Base-by-base conservation (phyloP, 2,888 invertebrate species). In the Acholoe squamosa region DNA sequence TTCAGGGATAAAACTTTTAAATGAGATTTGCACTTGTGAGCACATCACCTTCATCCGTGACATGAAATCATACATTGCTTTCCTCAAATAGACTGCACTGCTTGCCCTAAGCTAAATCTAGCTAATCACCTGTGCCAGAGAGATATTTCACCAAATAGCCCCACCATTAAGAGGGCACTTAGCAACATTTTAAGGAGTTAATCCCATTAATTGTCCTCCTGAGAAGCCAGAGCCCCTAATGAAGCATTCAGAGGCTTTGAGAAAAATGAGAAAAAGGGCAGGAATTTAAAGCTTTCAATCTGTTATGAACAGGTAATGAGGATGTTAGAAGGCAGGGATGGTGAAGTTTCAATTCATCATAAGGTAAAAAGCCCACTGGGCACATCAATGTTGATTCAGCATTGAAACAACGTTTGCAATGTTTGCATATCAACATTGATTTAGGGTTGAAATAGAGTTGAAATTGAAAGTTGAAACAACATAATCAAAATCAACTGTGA, bases 261-360 rank as follows among this genome's bases (percentile, higher is more conserved):
- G 61, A 61, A 61, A 61, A 61, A 61, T 61, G 61, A 61, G 61
- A 61, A 61, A 54, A 61, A 61, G 61, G n/a, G 19, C n/a, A 61
- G 61, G 19, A 3, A 61, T 61, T 61, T 61, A 61, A 61, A 61
- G 61, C 61, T 61, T 61, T 61, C 61, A 61, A 61, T 61, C 61
- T 61, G 61, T 61, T 61, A 61, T 61, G 61, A 61, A 61, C 19
- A 3, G 19, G 61, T 61, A 61, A 61, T 61, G 61, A 61, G 61
- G 61, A 61, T n/a, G 61, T 61, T 61, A 61, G 61, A 61, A 19
- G 7, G 54, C 12, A 61, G 61, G n/a, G 7, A 19, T n/a, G 61
- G 3, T 7, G 61, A 19, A 61, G 61, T 19, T n/a, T 12, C 61
- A 19, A 61, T 61, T 61, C 14, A 61, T 61, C 61, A 61, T 7